Evolutionary conservation across 1,140 invertebrate species (phyloP), one percentile per base, ranked within the genome.

Genomic region (Tetramorium parvispinum): DNA sequence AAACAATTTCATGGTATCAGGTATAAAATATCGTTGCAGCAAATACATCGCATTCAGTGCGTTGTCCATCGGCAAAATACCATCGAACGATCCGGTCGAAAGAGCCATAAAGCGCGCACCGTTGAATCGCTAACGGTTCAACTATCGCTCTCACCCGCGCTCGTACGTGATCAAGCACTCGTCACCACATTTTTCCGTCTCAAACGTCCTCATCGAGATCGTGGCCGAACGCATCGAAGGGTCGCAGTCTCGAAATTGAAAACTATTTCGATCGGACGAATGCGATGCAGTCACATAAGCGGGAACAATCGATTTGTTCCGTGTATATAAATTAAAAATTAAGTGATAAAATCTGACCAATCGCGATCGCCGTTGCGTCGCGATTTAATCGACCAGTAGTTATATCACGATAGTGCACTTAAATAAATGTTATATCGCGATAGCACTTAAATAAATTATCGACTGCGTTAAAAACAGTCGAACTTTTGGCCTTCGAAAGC

Each of bases 381-480:
- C 21, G 87, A 91, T 91, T 89, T 91, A 86, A 92, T 92, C 86
- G 63, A 37, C 32, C 82, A 86, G 73, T 89, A 77, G 88, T 90
- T 89, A 89, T 89, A 90, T 89, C 88, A 81, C 85, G 86, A 37
- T 87, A 76, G n/a, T n/a, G 87, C 43, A 91, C 88, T 93, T 92
- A 92, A 93, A 93, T 92, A 91, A 93, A 92, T 87, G 85, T 83
- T 92, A 89, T 89, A 90, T 89, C 88, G 83, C 85, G 86, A 37
- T 87, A 76, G 87, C 43, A 91, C 88, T 93, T 92, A 92, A 93
- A 93, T 92, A 91, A 93, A 92, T 93, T 92, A 93, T 92, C 91
- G 91, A 91, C 92, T 89, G 86, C 85, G 86, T 88, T 92, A 92
- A 92, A 92, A 93, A 91, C 87, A 66, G 61, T 8, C 49, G 16